phyloP scores from a whole-genome alignment of 92 coral and sea anemone genomes.

The Zoanthus solanderi region DNA sequence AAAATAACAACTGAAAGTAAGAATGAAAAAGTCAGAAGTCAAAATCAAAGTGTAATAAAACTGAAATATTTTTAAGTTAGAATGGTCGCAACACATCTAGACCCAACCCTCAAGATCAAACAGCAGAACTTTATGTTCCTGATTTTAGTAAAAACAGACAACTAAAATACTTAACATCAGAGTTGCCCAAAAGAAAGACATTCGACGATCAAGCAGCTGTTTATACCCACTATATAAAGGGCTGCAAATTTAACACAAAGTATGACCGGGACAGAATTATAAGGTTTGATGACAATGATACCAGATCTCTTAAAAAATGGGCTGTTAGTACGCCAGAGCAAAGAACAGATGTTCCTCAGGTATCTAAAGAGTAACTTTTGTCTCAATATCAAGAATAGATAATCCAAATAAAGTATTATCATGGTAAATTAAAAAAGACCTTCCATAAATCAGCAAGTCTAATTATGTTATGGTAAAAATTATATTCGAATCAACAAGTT shows the following conservation, averaged over 20 bases:
- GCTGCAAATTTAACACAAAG: constrained; percentile 53
- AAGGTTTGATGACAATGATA: constrained; percentile 30
- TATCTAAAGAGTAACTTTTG: background rate
- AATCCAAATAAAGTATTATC: no score
- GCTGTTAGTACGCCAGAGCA: constrained; percentile 3
- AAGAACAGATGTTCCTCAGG: constrained; percentile 32
- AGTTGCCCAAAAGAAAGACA: constrained; percentile 12
- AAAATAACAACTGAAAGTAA: no score
- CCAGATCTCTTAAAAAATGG: constrained; percentile 39
- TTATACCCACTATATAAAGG: constrained; percentile 38
- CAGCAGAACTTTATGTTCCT: constrained; percentile 9
- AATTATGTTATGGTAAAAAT: no score
- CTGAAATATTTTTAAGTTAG: no score
- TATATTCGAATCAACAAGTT: no score
- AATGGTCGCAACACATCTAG: background rate
- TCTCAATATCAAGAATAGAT: no score
- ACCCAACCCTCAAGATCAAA: background rate
- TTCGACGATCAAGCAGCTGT: constrained; percentile 35
- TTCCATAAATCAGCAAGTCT: no score
- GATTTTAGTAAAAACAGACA: constrained; percentile 45
- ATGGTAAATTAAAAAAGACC: no score
- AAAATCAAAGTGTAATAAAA: no score
- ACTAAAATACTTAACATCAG: constrained; percentile 41
- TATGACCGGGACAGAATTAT: constrained; percentile 32
- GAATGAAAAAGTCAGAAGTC: no score